Conservation (phyloP, 1,140 invertebrate species). For the Carcinoscorpius rotundicauda region DNA sequence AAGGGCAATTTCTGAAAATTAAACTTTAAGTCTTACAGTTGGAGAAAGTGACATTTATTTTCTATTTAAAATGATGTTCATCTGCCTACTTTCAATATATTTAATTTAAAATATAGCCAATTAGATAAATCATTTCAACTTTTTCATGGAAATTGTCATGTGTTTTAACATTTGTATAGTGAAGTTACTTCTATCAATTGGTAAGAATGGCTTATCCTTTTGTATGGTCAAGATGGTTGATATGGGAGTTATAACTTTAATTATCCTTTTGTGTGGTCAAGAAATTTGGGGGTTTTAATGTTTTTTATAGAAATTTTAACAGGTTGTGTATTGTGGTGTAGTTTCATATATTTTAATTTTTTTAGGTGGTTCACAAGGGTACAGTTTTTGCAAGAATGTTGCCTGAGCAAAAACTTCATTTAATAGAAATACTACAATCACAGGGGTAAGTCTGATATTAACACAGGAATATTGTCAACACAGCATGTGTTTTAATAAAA, state of each 20-base stretch:
- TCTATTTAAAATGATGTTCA: slow-evolving; percentile 1
- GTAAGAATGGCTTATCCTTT: too few relatives aligned
- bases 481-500: not conserved
- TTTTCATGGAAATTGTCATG: too few relatives aligned
- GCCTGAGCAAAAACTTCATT: slow-evolving; percentile 87
- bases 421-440: slow-evolving; percentile 72
- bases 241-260: too few relatives aligned
- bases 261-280: not conserved
- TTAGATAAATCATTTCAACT: too few relatives aligned
- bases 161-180: too few relatives aligned
- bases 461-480: too few relatives aligned
- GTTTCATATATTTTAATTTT: not conserved
- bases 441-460: slow-evolving; percentile 37
- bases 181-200: too few relatives aligned
- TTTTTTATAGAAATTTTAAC: not conserved
- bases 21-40: not conserved
- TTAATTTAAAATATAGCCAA: too few relatives aligned
- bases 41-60: not conserved
- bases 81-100: too few relatives aligned
- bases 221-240: too few relatives aligned
- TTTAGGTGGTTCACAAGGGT: slow-evolving; percentile 35
- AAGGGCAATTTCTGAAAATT: too few relatives aligned
- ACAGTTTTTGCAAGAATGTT: slow-evolving; percentile 94
- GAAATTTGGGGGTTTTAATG: not conserved
- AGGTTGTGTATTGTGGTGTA: not conserved